phyloP scores from a whole-genome alignment of 2,888 invertebrate species.

The Limnephilus rhombicus region DNA sequence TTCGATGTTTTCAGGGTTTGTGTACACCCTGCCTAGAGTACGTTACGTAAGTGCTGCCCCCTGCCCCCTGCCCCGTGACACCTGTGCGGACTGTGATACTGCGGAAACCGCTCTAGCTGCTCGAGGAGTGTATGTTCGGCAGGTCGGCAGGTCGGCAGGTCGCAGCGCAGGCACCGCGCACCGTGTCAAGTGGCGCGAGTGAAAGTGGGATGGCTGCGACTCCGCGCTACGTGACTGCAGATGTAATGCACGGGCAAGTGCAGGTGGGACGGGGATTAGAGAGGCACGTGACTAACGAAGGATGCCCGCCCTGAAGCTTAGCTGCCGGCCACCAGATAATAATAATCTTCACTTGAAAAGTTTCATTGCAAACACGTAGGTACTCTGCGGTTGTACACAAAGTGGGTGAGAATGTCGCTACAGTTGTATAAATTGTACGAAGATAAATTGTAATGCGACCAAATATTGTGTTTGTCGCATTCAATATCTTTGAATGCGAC shows the following conservation, averaged over 20 bases:
- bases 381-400: no score
- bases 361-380: background rate
- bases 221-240: background rate
- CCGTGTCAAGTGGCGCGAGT: background rate
- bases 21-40: background rate
- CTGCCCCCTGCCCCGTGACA: no score
- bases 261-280: constrained; percentile 13
- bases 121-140: no score
- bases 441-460: no score
- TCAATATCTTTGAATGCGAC: no score
- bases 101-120: background rate
- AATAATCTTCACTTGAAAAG: background rate
- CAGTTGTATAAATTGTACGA: no score
- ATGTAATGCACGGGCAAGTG: background rate
- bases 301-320: background rate
- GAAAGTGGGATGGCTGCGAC: background rate
- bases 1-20: background rate
- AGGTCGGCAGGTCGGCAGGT: background rate
- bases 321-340: background rate
- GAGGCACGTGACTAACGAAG: constrained; percentile 27
- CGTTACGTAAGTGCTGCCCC: no score
- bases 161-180: background rate
- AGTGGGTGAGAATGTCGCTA: no score
- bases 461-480: no score
- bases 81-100: background rate